Evolutionary conservation across 2,113 vertebrate species (phyloP), one percentile per base, ranked within the genome.

Genomic region (Mionectes macconnelli): DNA sequence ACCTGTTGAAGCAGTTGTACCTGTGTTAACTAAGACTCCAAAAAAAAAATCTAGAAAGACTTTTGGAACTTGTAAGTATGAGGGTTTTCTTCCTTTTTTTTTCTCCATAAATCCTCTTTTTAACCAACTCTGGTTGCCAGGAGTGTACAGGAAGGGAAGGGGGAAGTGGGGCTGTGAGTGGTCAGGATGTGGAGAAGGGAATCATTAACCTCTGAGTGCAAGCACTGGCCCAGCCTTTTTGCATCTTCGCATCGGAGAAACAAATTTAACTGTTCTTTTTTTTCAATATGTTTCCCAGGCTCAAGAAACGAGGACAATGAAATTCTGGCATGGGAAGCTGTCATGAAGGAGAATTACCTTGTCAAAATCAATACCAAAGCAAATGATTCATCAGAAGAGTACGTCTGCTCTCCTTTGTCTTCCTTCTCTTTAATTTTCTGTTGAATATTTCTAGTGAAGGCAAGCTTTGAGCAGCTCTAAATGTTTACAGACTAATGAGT

Each of bases 271-370:
- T 37, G 1, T 78, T 55, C 86, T 95, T 49, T 33, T 79, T n/a
- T 90, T 84, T 53, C 45, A 49, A 13, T 84, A 6, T 2, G 1
- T 88, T 95, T 82, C 19, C 10, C 49, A 98, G 98, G 98, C 93
- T 96, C 96, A 68, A 98, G 55, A 80, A 98, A 98, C 24, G 98
- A 98, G 56, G 98, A 98, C 93, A 96, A 98, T 7, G 97, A 98
- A 93, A 98, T 97, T 30, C 90, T 98, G 96, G 96, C 98, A 0
- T 98, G 98, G 98, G 98, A 98, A 90, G 98, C 98, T 20, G 98
- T 98, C 94, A 98, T 98, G 98, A 98, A 98, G 92, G 98, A 98
- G 90, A 98, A 98, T 73, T 98, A 98, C 89, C 98, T 98, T 1
- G 98, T 98, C 89, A 98, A 98, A 97, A 94, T 97, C 94, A 98